Percentiles rank a stretch among this genome's conserved stretches.
Evolutionary conservation across 2,888 invertebrate species (phyloP).

Genomic region (Masnerella sp.): DNA sequence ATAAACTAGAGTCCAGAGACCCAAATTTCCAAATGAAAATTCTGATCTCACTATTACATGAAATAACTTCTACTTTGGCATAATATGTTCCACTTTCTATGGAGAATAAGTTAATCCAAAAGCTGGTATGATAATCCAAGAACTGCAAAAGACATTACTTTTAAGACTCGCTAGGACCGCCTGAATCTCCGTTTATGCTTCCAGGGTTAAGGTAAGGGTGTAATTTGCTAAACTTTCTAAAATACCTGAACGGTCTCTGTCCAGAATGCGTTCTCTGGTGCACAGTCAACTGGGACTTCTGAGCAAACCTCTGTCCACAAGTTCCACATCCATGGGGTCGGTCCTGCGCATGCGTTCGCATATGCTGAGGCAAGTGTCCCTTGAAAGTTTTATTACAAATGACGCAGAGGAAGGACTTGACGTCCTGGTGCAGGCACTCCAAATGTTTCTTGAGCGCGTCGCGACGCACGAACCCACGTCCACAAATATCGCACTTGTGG

Average conservation of each 20-base stretch:
- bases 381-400: conserved; percentile 89
- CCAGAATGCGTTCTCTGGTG: conserved; percentile 92
- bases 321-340: conserved; percentile 88
- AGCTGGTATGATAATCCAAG: no score
- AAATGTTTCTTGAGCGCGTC: conserved; percentile 88
- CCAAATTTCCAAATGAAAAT: no score
- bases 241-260: conserved; percentile 85
- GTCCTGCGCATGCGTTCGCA: conserved; percentile 87
- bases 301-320: conserved; percentile 89
- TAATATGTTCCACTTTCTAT: no score
- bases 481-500: conserved; percentile 88
- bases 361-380: conserved; percentile 89
- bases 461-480: conserved; percentile 86
- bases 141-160: no score
- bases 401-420: conserved; percentile 87
- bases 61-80: no score
- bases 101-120: no score
- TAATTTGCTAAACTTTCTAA: no score
- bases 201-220: no score
- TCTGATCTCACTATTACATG: no score
- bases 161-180: no score
- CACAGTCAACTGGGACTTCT: conserved; percentile 90
- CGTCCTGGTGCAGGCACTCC: conserved; percentile 85
- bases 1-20: no score
- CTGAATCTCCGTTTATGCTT: no score